Evolutionary conservation across 2,113 vertebrate genomes (phyloP).

Genomic region (Pagrus major): DNA sequence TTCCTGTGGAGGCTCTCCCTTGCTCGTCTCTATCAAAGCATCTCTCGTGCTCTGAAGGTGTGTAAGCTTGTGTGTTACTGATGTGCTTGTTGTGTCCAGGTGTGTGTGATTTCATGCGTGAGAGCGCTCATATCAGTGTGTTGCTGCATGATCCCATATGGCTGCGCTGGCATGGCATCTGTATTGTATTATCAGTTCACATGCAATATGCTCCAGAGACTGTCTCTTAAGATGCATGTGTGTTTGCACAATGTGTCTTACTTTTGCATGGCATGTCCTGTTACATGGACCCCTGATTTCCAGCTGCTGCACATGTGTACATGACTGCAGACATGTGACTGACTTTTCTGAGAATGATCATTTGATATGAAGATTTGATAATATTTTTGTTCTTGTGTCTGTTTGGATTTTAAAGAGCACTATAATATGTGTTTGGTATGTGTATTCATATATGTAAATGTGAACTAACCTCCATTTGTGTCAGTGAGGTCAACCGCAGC

Average conservation of each 20-base stretch:
- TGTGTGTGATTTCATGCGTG: constrained; percentile 62
- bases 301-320: neutral
- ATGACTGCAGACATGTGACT: neutral
- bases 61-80: constrained; percentile 24
- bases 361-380: neutral
- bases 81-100: constrained; percentile 48
- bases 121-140: constrained; percentile 48
- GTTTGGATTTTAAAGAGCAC: too few relatives aligned
- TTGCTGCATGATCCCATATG: constrained; percentile 54
- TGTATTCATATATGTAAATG: neutral
- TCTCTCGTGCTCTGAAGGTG: constrained; percentile 10
- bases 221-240: constrained; percentile 8
- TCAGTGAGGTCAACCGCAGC: constrained; percentile 90
- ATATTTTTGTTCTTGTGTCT: neutral
- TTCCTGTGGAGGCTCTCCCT: neutral
- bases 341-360: neutral
- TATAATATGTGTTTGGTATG: too few relatives aligned
- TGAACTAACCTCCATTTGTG: constrained; percentile 89
- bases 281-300: neutral
- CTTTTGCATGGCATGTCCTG: neutral
- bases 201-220: constrained; percentile 14
- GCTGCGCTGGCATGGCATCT: constrained; percentile 32
- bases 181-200: constrained; percentile 34
- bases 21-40: neutral
- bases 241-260: neutral